These are phyloP conservation scores for Calameuta filiformis DNA, from an alignment of 2,888 invertebrate genomes.

Conservation along the genomic window DNA sequence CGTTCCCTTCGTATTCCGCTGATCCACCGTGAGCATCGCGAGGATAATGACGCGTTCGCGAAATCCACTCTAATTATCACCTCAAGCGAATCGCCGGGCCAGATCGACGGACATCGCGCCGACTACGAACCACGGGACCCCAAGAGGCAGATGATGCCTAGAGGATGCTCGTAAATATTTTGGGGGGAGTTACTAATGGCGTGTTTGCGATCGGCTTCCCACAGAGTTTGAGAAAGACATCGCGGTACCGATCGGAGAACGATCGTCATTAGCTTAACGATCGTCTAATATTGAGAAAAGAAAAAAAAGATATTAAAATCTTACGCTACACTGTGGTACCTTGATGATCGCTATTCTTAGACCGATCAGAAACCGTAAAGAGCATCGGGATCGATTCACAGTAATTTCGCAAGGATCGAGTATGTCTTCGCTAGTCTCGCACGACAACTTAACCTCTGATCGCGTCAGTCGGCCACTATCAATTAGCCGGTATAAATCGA, in stretches of 20 bases:
- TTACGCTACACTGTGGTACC: neutral
- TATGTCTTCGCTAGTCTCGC: neutral
- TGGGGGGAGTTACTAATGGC: neutral
- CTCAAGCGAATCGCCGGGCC: slow-evolving; percentile 6
- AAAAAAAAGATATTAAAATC: neutral
- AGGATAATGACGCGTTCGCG: neutral
- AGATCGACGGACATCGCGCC: neutral
- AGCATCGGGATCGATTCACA: neutral
- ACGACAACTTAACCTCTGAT: neutral
- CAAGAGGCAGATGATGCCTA: neutral
- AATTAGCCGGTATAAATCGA: neutral
- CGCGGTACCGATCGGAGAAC: neutral
- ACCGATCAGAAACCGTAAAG: neutral
- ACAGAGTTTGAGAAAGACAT: neutral
- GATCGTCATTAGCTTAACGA: slow-evolving; percentile 5
- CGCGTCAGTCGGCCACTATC: neutral
- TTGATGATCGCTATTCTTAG: neutral
- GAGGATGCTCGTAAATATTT: slow-evolving; percentile 1
- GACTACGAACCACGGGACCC: neutral
- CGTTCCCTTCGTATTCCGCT: neutral
- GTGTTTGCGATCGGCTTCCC: neutral
- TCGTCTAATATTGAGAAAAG: neutral
- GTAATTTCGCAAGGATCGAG: neutral
- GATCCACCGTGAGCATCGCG: neutral
- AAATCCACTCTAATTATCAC: slow-evolving; percentile 30